These are phyloP conservation scores for Erethizon dorsatum DNA, from an alignment of 2,797 vertebrate species.

Conservation along the genomic window DNA sequence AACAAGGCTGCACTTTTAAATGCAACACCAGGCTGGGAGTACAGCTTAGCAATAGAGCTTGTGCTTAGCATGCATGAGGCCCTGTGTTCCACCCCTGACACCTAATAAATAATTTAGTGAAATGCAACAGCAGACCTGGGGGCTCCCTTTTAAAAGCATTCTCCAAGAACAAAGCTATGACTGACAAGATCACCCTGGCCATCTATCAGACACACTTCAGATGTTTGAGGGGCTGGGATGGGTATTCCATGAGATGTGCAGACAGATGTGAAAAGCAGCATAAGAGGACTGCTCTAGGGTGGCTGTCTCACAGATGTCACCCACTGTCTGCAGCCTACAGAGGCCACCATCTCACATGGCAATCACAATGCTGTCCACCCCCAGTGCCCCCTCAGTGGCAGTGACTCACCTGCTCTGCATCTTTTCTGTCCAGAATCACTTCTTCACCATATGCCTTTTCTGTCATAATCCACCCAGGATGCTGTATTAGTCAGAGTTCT, in stretches of 20 bases:
- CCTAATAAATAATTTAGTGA: background rate
- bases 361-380: background rate
- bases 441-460: background rate
- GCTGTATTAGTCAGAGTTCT: background rate
- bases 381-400: background rate
- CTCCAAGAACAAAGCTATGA: background rate
- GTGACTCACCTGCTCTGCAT: background rate
- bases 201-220: background rate
- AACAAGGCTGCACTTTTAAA: background rate
- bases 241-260: background rate
- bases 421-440: background rate
- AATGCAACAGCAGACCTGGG: background rate
- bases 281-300: background rate
- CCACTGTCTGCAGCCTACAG: background rate
- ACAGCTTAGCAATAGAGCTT: background rate
- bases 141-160: conserved; percentile 7
- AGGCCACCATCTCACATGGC: background rate
- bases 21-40: background rate
- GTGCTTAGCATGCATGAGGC: background rate
- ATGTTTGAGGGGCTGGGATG: background rate
- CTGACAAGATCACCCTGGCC: background rate
- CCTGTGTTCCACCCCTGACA: background rate
- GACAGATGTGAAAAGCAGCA: background rate
- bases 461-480: background rate
- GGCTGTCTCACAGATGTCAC: background rate